A percentile compares a stretch with the other conserved stretches of the same genome.
phyloP scores from a whole-genome alignment of 2,888 invertebrate species.

The Spatulosminthurus flaviceps region DNA sequence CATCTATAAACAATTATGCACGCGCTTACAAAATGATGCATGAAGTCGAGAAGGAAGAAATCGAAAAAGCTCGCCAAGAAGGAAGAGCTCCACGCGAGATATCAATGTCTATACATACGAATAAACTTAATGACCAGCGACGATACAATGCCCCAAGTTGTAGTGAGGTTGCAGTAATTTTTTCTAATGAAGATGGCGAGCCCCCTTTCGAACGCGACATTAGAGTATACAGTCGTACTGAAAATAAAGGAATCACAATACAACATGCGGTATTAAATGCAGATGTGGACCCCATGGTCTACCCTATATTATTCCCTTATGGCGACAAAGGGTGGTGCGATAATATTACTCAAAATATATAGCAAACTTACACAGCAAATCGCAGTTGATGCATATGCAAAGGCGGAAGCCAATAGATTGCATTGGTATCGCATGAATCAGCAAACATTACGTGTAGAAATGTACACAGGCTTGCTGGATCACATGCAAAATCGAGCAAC shows the following conservation, averaged over 20 bases:
- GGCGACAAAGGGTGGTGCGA: background rate
- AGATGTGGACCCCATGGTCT: background rate
- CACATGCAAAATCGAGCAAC: constrained; percentile 45
- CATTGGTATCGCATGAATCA: constrained; percentile 61
- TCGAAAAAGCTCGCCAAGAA: background rate
- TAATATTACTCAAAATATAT: constrained; percentile 37
- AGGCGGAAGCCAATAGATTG: constrained; percentile 62
- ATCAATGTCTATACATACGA: background rate
- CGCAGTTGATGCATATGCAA: constrained; percentile 62
- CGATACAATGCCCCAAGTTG: background rate
- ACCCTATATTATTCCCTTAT: background rate
- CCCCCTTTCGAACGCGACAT: background rate
- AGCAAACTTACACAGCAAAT: constrained; percentile 63
- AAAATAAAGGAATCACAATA: background rate
- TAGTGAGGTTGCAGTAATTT: background rate
- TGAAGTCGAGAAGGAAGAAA: constrained; percentile 26
- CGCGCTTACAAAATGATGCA: constrained; percentile 57
- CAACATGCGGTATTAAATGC: background rate
- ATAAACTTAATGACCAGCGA: background rate
- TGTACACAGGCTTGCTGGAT: constrained; percentile 60
- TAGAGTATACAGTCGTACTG: background rate
- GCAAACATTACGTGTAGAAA: constrained; percentile 46
- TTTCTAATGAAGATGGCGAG: background rate
- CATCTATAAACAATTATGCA: background rate
- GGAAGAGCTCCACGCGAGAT: background rate